These are phyloP conservation scores for Drymodes brunneopygia DNA, from an alignment of 2,113 vertebrate species.

Conservation along the genomic window DNA sequence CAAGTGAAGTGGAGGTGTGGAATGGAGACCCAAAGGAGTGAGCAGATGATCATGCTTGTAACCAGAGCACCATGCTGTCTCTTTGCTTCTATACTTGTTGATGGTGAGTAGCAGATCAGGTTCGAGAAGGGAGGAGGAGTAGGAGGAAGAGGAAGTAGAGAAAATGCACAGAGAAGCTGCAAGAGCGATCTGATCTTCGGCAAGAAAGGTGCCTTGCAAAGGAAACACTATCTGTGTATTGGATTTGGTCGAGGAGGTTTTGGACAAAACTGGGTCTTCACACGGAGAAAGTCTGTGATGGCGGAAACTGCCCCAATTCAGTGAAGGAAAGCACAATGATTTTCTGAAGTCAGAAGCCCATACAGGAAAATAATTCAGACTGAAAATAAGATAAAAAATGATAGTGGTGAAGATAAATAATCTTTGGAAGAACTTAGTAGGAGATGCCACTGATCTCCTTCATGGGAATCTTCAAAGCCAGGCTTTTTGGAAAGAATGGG, in stretches of 20 bases:
- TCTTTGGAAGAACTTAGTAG: neutral
- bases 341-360: neutral
- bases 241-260: neutral
- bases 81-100: neutral
- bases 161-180: neutral
- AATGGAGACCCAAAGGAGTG: neutral
- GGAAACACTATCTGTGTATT: neutral
- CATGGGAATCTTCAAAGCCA: neutral
- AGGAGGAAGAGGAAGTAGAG: neutral
- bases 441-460: neutral
- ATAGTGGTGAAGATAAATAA: neutral
- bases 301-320: neutral
- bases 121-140: neutral
- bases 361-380: neutral
- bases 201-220: neutral
- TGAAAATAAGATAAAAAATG: neutral
- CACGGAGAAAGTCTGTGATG: neutral
- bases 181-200: neutral
- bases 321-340: neutral
- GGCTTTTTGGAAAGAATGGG: neutral
- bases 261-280: neutral
- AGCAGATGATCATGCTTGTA: neutral
- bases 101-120: neutral
- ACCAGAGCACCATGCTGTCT: accelerated
- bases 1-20: neutral